A percentile compares a stretch with the other conserved stretches of the same genome.
Evolutionary conservation across 2,888 invertebrate genomes (phyloP).

Genomic region (Ochropleura plecta): DNA sequence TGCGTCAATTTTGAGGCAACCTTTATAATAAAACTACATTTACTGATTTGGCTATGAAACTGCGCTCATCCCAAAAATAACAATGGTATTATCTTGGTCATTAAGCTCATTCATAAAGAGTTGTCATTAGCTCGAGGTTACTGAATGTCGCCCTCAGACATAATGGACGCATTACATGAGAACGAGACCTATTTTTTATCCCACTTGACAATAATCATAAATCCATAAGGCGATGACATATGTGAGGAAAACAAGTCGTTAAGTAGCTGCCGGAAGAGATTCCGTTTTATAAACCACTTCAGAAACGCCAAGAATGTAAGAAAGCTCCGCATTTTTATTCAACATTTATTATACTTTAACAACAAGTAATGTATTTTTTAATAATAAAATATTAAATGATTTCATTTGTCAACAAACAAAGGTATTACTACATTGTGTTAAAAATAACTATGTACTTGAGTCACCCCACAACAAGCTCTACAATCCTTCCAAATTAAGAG

Average conservation of each 20-base stretch:
- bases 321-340: constrained; percentile 9
- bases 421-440: background rate
- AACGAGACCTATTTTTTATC: constrained; percentile 57
- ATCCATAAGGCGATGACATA: constrained; percentile 37
- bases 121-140: constrained; percentile 57
- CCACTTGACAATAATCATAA: constrained; percentile 44
- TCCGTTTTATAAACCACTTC: constrained; percentile 4
- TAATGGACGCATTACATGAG: constrained; percentile 49
- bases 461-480: background rate
- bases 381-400: constrained; percentile 9
- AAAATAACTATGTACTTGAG: constrained; percentile 2
- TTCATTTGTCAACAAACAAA: constrained; percentile 3
- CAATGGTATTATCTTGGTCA: background rate
- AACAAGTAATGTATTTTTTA: constrained; percentile 15
- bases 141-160: constrained; percentile 35
- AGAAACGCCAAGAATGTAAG: background rate
- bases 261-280: constrained; percentile 17
- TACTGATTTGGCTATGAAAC: background rate
- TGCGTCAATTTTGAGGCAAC: no score
- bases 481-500: background rate
- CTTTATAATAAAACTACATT: background rate
- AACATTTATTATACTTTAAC: constrained; percentile 43
- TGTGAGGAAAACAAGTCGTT: constrained; percentile 51
- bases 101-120: constrained; percentile 3
- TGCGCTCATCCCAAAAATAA: background rate